phyloP scores from a whole-genome alignment of 2,113 vertebrate species.

The Suricata suricatta region DNA sequence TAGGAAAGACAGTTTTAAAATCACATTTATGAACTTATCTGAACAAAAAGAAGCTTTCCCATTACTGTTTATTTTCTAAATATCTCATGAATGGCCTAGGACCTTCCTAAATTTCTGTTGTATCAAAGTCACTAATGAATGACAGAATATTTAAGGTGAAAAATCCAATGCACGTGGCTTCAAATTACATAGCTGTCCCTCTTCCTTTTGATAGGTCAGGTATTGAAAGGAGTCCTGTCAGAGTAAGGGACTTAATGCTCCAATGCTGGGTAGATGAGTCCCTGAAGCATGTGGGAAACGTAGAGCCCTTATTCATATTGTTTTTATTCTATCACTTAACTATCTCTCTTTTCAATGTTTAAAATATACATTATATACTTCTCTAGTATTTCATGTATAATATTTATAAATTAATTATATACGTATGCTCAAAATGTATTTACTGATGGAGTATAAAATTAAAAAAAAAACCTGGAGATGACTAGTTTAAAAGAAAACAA shows the following conservation, averaged over 20 bases:
- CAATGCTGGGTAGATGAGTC: background rate
- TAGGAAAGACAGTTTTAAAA: background rate
- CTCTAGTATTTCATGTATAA: background rate
- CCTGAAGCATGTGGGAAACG: background rate
- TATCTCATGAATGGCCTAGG: background rate
- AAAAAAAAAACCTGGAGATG: background rate
- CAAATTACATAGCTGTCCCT: background rate
- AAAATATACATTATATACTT: background rate
- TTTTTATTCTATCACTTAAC: background rate
- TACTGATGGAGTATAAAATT: background rate
- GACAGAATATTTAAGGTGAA: background rate
- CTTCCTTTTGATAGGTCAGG: background rate
- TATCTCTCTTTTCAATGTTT: background rate
- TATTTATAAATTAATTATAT: background rate
- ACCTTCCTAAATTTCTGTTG: background rate
- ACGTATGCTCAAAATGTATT: background rate
- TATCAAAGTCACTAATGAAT: background rate
- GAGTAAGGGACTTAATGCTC: background rate
- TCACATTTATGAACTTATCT: background rate
- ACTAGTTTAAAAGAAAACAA: background rate
- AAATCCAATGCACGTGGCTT: background rate
- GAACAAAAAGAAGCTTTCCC: background rate
- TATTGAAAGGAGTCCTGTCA: background rate
- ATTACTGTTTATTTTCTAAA: constrained; percentile 15
- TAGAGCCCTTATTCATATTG: background rate